These are phyloP conservation scores for Rhabditoides inermis DNA, from an alignment of 2,888 invertebrate species.

Conservation along the genomic window DNA sequence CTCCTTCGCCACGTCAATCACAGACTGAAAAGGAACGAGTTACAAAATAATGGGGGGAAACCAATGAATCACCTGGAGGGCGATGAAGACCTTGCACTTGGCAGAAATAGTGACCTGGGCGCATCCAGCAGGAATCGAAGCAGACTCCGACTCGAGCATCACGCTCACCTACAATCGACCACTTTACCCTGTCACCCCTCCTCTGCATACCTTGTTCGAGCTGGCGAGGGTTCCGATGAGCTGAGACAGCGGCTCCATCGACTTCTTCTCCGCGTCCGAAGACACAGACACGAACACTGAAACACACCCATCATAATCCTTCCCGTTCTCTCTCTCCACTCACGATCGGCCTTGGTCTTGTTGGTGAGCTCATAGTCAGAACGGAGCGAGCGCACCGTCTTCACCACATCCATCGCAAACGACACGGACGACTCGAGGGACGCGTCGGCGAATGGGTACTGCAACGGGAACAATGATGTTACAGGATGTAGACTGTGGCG, in stretches of 20 bases:
- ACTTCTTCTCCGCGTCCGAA: slow-evolving; percentile 41
- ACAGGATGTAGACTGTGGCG: too few relatives aligned
- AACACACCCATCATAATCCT: slow-evolving; percentile 5
- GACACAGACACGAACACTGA: slow-evolving; percentile 33
- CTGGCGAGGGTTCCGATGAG: slow-evolving; percentile 53
- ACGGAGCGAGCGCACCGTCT: slow-evolving; percentile 77
- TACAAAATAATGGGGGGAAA: slow-evolving; percentile 3
- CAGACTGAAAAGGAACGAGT: slow-evolving; percentile 60
- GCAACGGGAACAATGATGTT: too few relatives aligned
- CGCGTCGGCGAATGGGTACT: slow-evolving; percentile 57
- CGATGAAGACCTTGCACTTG: slow-evolving; percentile 51
- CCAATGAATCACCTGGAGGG: background rate
- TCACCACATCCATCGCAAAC: slow-evolving; percentile 77
- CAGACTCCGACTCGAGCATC: too few relatives aligned
- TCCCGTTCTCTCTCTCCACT: slow-evolving; percentile 18
- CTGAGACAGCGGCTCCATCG: slow-evolving; percentile 43
- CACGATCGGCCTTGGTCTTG: slow-evolving; percentile 67
- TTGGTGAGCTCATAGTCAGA: slow-evolving; percentile 84
- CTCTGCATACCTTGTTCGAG: slow-evolving; percentile 33
- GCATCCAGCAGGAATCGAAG: slow-evolving; percentile 54
- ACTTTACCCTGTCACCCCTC: background rate
- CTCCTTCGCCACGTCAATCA: slow-evolving; percentile 78
- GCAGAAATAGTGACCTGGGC: slow-evolving; percentile 55
- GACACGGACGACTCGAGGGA: slow-evolving; percentile 74
- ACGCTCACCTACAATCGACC: too few relatives aligned